A percentile compares a stretch with the other conserved stretches of the same genome.
These are phyloP conservation scores for Pocillopora damicornis DNA, from an alignment of 64 coral and sea anemone genomes.

Conservation along the genomic window DNA sequence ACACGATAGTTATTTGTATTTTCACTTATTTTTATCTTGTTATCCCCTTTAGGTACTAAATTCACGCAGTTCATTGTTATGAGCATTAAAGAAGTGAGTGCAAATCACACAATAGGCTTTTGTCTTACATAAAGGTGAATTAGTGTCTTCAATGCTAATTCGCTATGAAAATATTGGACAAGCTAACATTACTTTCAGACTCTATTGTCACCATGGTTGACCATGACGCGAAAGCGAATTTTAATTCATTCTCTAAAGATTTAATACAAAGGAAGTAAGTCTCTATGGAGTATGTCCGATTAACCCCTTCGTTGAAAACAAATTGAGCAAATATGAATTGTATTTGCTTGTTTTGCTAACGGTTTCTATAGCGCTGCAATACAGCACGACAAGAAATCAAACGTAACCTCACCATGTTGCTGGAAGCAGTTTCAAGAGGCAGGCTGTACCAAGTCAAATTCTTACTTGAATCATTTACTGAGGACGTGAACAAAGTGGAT, in stretches of 20 bases:
- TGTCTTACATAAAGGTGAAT: background rate
- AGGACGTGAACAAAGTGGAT: slow-evolving; percentile 79
- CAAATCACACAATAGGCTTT: background rate
- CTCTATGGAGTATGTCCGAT: background rate
- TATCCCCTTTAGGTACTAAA: background rate
- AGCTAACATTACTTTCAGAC: background rate
- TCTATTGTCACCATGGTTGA: background rate
- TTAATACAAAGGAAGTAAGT: slow-evolving; percentile 1
- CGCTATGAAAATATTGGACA: background rate
- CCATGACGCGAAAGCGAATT: background rate
- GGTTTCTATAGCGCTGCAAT: slow-evolving; percentile 26
- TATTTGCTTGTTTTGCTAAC: slow-evolving; percentile 24
- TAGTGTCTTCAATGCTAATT: background rate
- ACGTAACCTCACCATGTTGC: slow-evolving; percentile 41
- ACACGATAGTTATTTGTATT: background rate
- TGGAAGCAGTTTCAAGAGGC: slow-evolving; percentile 66
- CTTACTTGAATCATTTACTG: slow-evolving; percentile 64
- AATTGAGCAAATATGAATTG: background rate
- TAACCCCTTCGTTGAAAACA: background rate
- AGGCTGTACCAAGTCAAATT: slow-evolving; percentile 91
- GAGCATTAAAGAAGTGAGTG: background rate
- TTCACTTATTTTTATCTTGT: background rate
- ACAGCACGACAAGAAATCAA: background rate
- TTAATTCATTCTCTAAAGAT: background rate
- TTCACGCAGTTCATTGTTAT: background rate